Evolutionary conservation across 2,113 vertebrate genomes (phyloP).

Genomic region (Lagenorhynchus albirostris): DNA sequence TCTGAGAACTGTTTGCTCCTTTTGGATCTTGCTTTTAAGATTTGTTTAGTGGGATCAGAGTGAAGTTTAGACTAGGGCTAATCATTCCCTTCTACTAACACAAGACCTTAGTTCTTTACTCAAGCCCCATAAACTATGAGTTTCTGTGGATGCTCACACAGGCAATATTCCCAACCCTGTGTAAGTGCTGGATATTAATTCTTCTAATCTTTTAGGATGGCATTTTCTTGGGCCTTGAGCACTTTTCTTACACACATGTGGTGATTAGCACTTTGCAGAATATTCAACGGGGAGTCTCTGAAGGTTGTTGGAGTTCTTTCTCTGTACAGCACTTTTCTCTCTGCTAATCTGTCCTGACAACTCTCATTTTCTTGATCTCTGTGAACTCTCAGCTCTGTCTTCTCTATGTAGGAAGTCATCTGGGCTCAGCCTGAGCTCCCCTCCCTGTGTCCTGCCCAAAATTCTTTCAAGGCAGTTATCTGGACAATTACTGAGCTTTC

Average conservation of each 20-base stretch:
- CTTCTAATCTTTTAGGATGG: not conserved
- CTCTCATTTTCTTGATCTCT: not conserved
- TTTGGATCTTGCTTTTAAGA: not conserved
- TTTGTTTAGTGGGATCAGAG: not conserved
- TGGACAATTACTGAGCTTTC: not conserved
- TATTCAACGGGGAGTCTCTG: too few species aligned
- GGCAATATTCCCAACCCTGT: rapidly evolving
- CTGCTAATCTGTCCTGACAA: not conserved
- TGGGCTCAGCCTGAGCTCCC: not conserved
- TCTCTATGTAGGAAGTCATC: rapidly evolving
- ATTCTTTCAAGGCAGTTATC: not conserved
- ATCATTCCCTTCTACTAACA: too few species aligned
- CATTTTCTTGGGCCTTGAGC: not conserved
- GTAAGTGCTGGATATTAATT: not conserved
- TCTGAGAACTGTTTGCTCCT: not conserved
- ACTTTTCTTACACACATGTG: not conserved
- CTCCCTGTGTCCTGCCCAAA: not conserved
- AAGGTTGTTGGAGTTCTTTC: not conserved
- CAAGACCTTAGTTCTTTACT: not conserved
- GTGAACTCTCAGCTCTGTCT: not conserved
- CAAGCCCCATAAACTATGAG: not conserved
- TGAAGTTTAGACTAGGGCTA: not conserved
- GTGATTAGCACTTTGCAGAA: not conserved
- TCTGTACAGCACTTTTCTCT: not conserved
- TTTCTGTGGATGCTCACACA: not conserved